phyloP scores from a whole-genome alignment of 2,888 invertebrate species.

The Caenorhabditis panamensis region DNA sequence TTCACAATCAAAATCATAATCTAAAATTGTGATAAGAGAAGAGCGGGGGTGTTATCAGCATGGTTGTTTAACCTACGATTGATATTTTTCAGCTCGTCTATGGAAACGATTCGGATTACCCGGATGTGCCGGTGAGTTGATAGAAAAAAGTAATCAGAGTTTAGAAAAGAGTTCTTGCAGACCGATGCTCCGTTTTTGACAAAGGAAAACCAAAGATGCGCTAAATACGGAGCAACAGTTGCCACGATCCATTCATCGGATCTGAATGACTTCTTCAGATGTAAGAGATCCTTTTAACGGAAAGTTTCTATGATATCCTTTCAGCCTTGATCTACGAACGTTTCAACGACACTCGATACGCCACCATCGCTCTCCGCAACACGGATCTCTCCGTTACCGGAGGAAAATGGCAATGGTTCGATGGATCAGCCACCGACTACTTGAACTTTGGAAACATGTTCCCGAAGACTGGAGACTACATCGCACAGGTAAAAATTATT shows the following conservation, averaged over 20 bases:
- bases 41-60: neutral
- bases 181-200: conserved; percentile 48
- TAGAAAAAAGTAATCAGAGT: neutral
- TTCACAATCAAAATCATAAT: conserved; percentile 12
- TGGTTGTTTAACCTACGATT: neutral
- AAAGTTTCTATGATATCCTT: conserved; percentile 1
- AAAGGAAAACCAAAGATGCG: conserved; percentile 43
- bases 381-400: neutral
- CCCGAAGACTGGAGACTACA: conserved; percentile 51
- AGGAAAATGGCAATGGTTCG: conserved; percentile 52
- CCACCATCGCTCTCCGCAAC: conserved; percentile 40
- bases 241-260: conserved; percentile 48
- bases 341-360: conserved; percentile 47
- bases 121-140: conserved; percentile 35
- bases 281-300: conserved; percentile 11
- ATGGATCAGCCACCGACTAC: conserved; percentile 27
- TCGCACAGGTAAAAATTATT: conserved; percentile 47
- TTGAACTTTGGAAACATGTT: conserved; percentile 37
- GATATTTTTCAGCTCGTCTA: conserved; percentile 47
- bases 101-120: conserved; percentile 55
- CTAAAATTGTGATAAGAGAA: neutral
- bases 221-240: conserved; percentile 47
- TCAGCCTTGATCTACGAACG: conserved; percentile 45
- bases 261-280: conserved; percentile 46
- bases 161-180: conserved; percentile 7